Base-by-base conservation (phyloP, 1,140 invertebrate genomes). In the Hyles vespertilio region DNA sequence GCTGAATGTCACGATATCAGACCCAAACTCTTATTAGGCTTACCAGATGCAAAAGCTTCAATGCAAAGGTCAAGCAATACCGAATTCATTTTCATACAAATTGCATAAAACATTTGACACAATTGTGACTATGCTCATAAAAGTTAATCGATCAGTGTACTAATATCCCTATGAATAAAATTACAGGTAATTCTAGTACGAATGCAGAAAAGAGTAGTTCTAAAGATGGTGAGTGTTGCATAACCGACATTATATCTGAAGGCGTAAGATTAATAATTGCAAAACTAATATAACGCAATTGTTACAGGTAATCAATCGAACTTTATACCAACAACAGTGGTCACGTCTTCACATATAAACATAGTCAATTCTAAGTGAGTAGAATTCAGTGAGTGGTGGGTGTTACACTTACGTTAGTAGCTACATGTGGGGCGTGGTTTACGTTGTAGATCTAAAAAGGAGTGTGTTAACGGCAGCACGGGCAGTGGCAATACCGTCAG, bases 331-430 rank as follows among this genome's bases (percentile, higher is more conserved):
- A 88, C 87, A 65, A 86, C 87, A 74, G 84, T 88, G 66, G 82
- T 89, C 76, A 90, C 87, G 68, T 85, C 87, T 63, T 89, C 89
- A 77, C 79, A 89, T 82, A 87, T 89, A 77, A 90, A 90, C 76
- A 80, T 89, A 84, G 81, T 86, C 75, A 89, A 82, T 82, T 85
- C 89, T 77, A 89, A 85, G 89, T 90, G 69, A 89, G 87, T 90
- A 75, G 46, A 40, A 2, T 11, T 43, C 5, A 51, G 7, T 34
- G 44, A 46, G 44, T 44, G 36, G 5, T 45, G 40, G n/a, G 11
- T 48, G 44, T 47, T 34, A 48, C 43, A 2, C 22, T 8, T 22
- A 10, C 7, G 5, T 5, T 48, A 5, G 5, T 48, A n/a, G 46
- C 56, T 40, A 44, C 44, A 45, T 34, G 48, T 33, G 5, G 10